Base-by-base conservation (phyloP, 1,140 invertebrate species). In the Mesaphorura yosii region DNA sequence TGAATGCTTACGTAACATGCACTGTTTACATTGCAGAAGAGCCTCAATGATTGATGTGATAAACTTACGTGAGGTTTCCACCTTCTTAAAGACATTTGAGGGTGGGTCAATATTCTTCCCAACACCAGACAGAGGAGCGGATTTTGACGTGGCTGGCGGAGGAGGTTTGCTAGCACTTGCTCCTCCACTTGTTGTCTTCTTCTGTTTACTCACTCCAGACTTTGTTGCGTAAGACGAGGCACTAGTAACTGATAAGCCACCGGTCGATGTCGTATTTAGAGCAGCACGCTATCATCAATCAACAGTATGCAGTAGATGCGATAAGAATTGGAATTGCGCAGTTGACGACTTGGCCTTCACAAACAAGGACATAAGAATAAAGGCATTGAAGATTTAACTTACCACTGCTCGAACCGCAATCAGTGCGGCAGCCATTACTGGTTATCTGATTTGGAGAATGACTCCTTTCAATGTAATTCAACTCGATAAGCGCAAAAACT, bases 71-170 rank as follows among this genome's bases (percentile, higher is more conserved):
- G n/a, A 28, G 19, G 12, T 23, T 38, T 48, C 47, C 1, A 51
- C 52, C 20, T 48, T 38, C 28, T 55, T 59, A 45, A 55, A 55
- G 15, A 59, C 48, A 25, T 41, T 54, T 19, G 19, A 12, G 14
- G 57, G 57, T 34, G 57, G 57, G 28, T 59, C 57, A 0, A 48
- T 6, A 7, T 51, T 51, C 23, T 55, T 55, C 12, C 23, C 14
- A 10, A n/a, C 4, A 7, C 6, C 19, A 12, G 34, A 23, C 23
- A n/a, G 20, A 0, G 26, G 17, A 3, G 52, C 2, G 15, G 46
- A 20, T 31, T 40, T 40, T 51, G 38, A 25, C 25, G 39, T 7
- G 14, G 15, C 34, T 3, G 41, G 17, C 10, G 5, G 5, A 6
- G 14, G 14, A 26, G 7, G 26, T 7, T 25, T 10, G 4, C 22